Evolutionary conservation across 2,797 vertebrate species (phyloP), one percentile per base, ranked within the genome.

Genomic region (Rachycentron canadum): DNA sequence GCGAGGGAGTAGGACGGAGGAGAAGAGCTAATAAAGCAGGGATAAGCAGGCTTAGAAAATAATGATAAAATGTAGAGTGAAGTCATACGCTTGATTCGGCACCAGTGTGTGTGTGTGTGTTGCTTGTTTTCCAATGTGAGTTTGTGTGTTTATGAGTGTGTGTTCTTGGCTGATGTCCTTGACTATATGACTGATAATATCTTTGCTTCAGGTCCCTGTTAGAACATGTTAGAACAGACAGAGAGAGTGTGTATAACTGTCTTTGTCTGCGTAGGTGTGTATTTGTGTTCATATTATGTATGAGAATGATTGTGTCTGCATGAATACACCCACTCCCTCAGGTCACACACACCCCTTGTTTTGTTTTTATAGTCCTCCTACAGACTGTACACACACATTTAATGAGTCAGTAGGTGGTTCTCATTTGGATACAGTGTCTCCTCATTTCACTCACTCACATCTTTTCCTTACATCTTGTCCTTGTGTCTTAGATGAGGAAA

Each of bases 121-220:
- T 64, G 74, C 34, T 53, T 79, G 28, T 72, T 64, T 72, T 30
- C 23, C 23, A 68, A 16, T 72, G 43, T 73, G 32, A 8, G 16
- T 61, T 28, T 38, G 47, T 65, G 71, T 64, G 73, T 74, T 38
- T 64, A 53, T 76, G 70, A 84, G 65, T 73, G 59, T 76, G 73
- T 85, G 65, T 84, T 83, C 57, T 76, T 65, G 67, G 75, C 77
- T 73, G 78, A 89, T 89, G 86, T 85, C 89, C 86, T 89, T 91
- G 81, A 85, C 82, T 83, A 56, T 82, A 68, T 78, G 68, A 82
- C 83, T 83, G 87, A 89, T 89, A 81, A 79, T 76, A 86, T 86
- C 57, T 61, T 63, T 73, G 83, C 84, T 84, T 67, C 66, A 50
- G 79, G 86, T 85, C 80, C 53, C 75, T 6, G 52, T 72, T 68